A percentile compares a stretch with the other conserved stretches of the same genome.
phyloP scores from a whole-genome alignment of 2,797 vertebrate species.

The Macropodus opercularis region DNA sequence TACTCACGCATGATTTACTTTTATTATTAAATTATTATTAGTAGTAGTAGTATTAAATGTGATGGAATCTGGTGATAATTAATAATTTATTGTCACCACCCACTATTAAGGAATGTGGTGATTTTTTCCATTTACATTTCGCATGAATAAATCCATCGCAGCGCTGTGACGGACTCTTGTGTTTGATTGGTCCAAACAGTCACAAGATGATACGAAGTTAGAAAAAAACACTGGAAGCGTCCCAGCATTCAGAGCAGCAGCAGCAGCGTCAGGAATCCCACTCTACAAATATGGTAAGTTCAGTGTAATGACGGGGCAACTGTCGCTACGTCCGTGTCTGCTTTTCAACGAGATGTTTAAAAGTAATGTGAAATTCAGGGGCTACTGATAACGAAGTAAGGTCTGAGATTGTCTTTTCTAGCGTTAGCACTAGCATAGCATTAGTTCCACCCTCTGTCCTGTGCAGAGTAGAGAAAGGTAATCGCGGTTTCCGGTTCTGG shows the following conservation, averaged over 20 bases:
- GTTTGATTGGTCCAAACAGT: conserved; percentile 63
- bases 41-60: too few species aligned
- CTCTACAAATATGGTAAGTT: conserved; percentile 72
- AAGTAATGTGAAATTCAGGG: conserved; percentile 19
- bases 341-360: not conserved
- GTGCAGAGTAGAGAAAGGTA: fast-evolving
- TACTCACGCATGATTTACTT: too few species aligned
- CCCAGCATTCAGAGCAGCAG: conserved; percentile 53
- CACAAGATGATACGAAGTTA: conserved; percentile 63
- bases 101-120: too few species aligned
- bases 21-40: too few species aligned
- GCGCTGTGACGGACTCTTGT: too few species aligned
- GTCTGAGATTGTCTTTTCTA: conserved; percentile 19
- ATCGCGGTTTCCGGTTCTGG: conserved; percentile 2
- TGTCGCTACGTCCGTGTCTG: fast-evolving
- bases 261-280: conserved; percentile 45
- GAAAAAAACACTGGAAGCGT: conserved; percentile 48
- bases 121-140: too few species aligned
- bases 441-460: conserved; percentile 52
- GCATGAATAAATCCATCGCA: too few species aligned
- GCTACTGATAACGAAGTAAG: conserved; percentile 27
- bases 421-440: conserved; percentile 73
- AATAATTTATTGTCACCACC: too few species aligned
- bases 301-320: fast-evolving
- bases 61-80: too few species aligned